Conservation (phyloP, 2,888 invertebrate species). For the Antheraea assamensis region DNA sequence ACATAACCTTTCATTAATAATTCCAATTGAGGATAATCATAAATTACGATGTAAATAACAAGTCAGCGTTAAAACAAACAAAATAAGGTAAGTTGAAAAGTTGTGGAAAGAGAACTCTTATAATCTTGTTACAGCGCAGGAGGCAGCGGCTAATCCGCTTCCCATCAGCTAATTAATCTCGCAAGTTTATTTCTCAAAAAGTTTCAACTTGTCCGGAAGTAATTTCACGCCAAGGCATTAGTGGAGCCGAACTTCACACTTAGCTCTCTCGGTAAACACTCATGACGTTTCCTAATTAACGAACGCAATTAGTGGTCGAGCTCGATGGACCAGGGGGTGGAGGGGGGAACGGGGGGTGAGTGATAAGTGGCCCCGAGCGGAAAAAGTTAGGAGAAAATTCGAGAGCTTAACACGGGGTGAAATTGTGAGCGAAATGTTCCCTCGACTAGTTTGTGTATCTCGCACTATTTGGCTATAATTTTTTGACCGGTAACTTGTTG, state of each 20-base stretch:
- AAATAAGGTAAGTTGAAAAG: conserved; percentile 75
- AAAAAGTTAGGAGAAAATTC: conserved; percentile 78
- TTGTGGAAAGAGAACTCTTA: conserved; percentile 77
- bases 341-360: conserved; percentile 47
- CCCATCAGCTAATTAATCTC: conserved; percentile 82
- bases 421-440: conserved; percentile 55
- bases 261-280: conserved; percentile 80
- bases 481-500: not conserved
- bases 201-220: conserved; percentile 76
- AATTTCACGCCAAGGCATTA: conserved; percentile 77
- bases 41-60: conserved; percentile 31
- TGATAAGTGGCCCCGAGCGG: conserved; percentile 75
- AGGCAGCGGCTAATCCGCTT: conserved; percentile 73
- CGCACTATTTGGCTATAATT: conserved; percentile 10
- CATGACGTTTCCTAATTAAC: conserved; percentile 83
- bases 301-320: conserved; percentile 81
- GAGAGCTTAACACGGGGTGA: conserved; percentile 61
- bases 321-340: conserved; percentile 61
- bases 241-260: conserved; percentile 79
- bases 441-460: conserved; percentile 24
- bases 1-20: not conserved
- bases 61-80: conserved; percentile 55
- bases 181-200: conserved; percentile 79
- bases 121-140: conserved; percentile 78
- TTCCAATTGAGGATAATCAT: conserved; percentile 13